A percentile compares a stretch with the other conserved stretches of the same genome.
Evolutionary conservation across 2,113 vertebrate genomes (phyloP).

Genomic region (Jaculus jaculus): DNA sequence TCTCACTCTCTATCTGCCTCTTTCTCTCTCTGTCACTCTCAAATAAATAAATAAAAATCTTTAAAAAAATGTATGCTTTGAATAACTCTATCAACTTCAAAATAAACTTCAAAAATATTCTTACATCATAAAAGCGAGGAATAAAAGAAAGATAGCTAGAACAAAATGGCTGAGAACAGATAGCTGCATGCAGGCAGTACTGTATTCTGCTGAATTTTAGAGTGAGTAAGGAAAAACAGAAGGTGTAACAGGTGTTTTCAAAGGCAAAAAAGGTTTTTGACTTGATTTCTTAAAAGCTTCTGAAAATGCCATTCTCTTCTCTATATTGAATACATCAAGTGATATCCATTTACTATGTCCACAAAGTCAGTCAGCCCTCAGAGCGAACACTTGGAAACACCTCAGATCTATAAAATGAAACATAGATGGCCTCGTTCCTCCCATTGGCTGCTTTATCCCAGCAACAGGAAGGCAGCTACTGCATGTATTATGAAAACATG

Average conservation of each 20-base stretch:
- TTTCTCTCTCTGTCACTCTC: no score
- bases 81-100: constrained; percentile 21
- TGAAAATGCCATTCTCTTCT: not conserved
- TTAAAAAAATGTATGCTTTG: no score
- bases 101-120: constrained; percentile 2
- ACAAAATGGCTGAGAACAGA: not conserved
- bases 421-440: not conserved
- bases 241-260: not conserved
- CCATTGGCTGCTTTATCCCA: no score
- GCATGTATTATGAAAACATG: not conserved
- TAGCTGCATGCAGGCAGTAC: not conserved
- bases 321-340: not conserved
- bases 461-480: not conserved
- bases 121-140: not conserved
- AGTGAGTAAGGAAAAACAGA: not conserved
- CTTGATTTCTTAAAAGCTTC: not conserved
- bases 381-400: not conserved
- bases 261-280: constrained; percentile 30
- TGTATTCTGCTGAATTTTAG: not conserved
- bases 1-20: no score
- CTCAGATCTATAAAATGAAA: constrained; percentile 21
- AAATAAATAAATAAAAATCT: no score
- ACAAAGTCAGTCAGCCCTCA: not conserved
- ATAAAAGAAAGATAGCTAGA: not conserved
- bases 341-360: not conserved